Conservation (phyloP, 1,140 invertebrate genomes). For the Scaptomyza hsui region DNA sequence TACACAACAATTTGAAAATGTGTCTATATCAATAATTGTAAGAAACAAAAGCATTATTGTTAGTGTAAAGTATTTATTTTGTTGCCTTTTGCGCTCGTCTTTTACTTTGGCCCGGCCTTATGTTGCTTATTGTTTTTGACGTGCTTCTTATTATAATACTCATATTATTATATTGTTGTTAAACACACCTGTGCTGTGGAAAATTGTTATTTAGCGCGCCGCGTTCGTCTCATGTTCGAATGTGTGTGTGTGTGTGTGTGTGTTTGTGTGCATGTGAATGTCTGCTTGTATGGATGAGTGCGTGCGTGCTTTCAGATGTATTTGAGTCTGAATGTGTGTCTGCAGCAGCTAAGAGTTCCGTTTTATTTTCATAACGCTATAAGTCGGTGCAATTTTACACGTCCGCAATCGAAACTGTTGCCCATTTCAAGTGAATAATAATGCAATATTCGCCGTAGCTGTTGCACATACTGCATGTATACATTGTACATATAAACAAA, state of each 20-base stretch:
- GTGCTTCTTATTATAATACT: conserved; percentile 15
- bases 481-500: conserved; percentile 15
- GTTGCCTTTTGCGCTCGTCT: not conserved
- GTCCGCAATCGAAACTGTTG: conserved; percentile 25
- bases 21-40: conserved; percentile 38
- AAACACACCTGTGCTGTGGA: conserved; percentile 51
- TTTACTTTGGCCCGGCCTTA: conserved; percentile 10
- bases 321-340: conserved; percentile 5
- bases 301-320: conserved; percentile 12
- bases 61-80: not conserved
- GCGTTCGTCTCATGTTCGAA: conserved; percentile 20
- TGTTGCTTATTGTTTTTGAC: conserved; percentile 24
- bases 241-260: conserved; percentile 7
- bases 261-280: conserved; percentile 7
- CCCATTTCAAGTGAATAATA: conserved; percentile 56
- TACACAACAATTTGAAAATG: conserved; percentile 23
- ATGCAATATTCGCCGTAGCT: conserved; percentile 18
- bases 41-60: conserved; percentile 20
- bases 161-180: conserved; percentile 27
- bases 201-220: conserved; percentile 43
- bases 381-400: conserved; percentile 29
- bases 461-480: conserved; percentile 1
- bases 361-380: conserved; percentile 33
- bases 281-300: conserved; percentile 14
- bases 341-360: conserved; percentile 12